Conservation (phyloP, 2,113 vertebrate genomes). For the Entomyzon cyanotis region DNA sequence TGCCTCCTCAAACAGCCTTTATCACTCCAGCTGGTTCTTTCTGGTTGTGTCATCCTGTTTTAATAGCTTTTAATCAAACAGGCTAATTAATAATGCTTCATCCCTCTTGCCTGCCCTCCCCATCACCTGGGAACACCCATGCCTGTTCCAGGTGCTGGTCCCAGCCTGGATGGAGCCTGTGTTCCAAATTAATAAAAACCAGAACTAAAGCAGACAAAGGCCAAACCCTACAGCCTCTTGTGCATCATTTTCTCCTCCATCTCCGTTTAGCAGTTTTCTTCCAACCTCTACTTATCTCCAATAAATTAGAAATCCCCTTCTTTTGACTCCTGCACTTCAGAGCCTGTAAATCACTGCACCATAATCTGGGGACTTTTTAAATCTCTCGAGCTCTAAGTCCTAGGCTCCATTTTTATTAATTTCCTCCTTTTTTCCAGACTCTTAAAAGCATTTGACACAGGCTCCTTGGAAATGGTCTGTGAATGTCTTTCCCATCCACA, state of each 20-base stretch:
- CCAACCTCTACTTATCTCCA: neutral
- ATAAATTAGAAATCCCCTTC: neutral
- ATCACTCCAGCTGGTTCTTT: neutral
- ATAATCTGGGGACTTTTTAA: neutral
- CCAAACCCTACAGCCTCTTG: neutral
- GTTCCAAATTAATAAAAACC: neutral
- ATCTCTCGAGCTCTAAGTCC: rapidly evolving
- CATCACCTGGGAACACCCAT: neutral
- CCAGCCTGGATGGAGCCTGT: neutral
- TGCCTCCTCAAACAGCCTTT: neutral
- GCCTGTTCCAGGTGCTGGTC: rapidly evolving
- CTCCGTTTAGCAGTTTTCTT: neutral
- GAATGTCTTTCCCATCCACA: neutral
- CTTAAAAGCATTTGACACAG: neutral
- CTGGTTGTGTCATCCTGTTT: neutral
- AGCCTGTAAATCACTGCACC: neutral
- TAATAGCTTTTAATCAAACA: rapidly evolving
- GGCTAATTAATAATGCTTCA: neutral
- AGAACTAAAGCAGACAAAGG: neutral
- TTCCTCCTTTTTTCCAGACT: neutral
- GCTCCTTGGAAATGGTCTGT: neutral
- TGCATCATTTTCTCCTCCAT: neutral
- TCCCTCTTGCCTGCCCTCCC: neutral
- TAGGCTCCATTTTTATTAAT: neutral
- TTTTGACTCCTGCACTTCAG: neutral